Evolutionary conservation across 2,888 invertebrate species (phyloP).

Genomic region (Brassicogethes aeneus): DNA sequence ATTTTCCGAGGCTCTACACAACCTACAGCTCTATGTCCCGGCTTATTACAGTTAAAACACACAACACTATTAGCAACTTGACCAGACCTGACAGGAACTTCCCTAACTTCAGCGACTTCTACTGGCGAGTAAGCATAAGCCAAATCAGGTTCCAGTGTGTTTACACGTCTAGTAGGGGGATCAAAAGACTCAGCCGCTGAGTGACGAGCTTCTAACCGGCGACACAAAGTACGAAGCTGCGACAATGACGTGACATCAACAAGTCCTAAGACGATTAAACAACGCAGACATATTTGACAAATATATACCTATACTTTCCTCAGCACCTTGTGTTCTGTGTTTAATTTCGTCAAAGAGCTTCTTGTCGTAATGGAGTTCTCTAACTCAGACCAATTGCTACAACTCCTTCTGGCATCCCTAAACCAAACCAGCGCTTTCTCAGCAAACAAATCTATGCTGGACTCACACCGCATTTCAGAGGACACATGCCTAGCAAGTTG

Average conservation of each 20-base stretch:
- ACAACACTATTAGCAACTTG: not conserved
- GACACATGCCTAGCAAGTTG: not conserved
- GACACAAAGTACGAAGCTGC: not conserved
- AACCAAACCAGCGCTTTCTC: not conserved
- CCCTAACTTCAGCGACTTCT: not conserved
- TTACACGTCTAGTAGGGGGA: not conserved
- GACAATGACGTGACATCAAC: not conserved
- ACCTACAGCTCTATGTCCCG: slow-evolving; percentile 8
- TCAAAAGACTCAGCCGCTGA: not conserved
- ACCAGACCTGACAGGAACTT: not conserved
- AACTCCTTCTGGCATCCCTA: not conserved
- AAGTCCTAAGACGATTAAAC: not conserved
- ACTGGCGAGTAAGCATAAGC: not conserved
- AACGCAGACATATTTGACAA: slow-evolving; percentile 14
- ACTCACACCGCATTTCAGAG: not conserved
- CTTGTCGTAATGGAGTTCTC: slow-evolving; percentile 11
- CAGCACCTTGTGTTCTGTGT: slow-evolving; percentile 14
- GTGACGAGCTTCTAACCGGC: not conserved
- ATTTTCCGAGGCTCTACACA: slow-evolving; percentile 3
- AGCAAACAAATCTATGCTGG: not conserved
- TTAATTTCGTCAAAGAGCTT: slow-evolving; percentile 17
- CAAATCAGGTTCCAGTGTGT: not conserved
- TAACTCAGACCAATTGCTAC: not conserved
- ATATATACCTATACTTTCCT: slow-evolving; percentile 17
- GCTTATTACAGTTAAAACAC: slow-evolving; percentile 8